Conservation (phyloP, 2,888 invertebrate species). For the Scrobipalpa atriplicella region DNA sequence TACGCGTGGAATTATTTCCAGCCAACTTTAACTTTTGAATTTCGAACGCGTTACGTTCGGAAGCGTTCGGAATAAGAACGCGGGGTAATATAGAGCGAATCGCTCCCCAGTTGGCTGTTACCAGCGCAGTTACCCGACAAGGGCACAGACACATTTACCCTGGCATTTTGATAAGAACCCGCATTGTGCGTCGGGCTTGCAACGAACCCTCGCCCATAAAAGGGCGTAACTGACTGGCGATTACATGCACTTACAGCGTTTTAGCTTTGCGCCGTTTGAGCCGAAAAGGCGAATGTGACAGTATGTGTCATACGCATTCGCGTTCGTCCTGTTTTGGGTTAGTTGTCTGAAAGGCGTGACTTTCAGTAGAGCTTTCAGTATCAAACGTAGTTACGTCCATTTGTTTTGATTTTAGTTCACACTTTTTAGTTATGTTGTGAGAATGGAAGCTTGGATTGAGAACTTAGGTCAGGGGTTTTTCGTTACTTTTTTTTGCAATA, state of each 20-base stretch:
- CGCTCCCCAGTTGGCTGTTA: conserved; percentile 67
- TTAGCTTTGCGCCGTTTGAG: background rate
- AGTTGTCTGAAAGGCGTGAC: background rate
- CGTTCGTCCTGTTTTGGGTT: conserved; percentile 10
- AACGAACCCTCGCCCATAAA: background rate
- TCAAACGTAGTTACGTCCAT: background rate
- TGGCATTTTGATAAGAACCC: conserved; percentile 61
- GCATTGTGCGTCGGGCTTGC: conserved; percentile 29
- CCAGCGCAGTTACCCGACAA: conserved; percentile 52
- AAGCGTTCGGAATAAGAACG: conserved; percentile 52
- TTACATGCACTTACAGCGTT: conserved; percentile 9
- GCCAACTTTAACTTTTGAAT: conserved; percentile 50
- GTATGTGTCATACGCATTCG: conserved; percentile 11
- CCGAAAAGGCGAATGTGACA: conserved; percentile 16
- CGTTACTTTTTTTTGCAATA: background rate
- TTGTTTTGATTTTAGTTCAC: background rate
- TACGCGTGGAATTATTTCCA: conserved; percentile 11
- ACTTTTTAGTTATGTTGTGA: background rate
- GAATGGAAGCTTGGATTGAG: background rate
- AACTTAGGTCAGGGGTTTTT: background rate
- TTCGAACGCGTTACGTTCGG: conserved; percentile 44
- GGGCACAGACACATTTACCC: conserved; percentile 48
- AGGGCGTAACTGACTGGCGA: background rate
- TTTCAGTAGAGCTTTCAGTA: background rate
- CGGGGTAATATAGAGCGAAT: conserved; percentile 57